Base-by-base conservation (phyloP, 2,888 invertebrate species). In the Gonocerus acuteangulatus region DNA sequence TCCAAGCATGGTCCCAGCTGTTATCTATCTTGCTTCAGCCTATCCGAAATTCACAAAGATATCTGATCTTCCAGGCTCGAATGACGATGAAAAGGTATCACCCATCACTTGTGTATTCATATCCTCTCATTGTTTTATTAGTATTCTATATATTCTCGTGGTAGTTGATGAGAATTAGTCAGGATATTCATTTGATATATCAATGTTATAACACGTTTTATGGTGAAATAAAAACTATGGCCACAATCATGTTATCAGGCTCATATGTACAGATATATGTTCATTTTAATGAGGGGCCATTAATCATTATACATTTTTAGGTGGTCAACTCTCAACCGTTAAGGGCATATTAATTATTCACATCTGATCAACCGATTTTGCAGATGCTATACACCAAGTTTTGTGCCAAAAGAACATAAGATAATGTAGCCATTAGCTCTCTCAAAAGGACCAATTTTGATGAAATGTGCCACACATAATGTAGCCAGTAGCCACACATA, bases 11-110 rank as follows among this genome's bases (percentile, higher is more conserved):
- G 84, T 86, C 0, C 82, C 83, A 1, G 86, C 83, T 0, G 77
- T 95, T 13, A 83, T 86, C 70, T 78, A 78, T 59, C 76, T 95
- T 32, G 82, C 92, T 59, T 77, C 77, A 32, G 72, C 78, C 0
- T 95, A 90, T 76, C 95, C 95, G 0, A 75, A 83, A 1, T 95
- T 84, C 77, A 75, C 87, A 0, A 73, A 78, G 21, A 83, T 95
- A 0, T 82, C 84, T 63, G 79, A 83, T 63, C 75, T 96, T 45
- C 89, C 89, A 1, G 70, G 86, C 22, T 75, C 80, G 0, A 77
- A 79, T 63, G 78, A 83, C 15, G 76, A 81, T 1, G 81, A 82
- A 21, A 88, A 87, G 21, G 49, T 49, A 60, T 32, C 16, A n/a
- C n/a, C n/a, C n/a, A n/a, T n/a, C n/a, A n/a, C n/a, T n/a, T n/a